Evolutionary conservation across 1,140 invertebrate genomes (phyloP).

Genomic region (Drosophila navojoa): DNA sequence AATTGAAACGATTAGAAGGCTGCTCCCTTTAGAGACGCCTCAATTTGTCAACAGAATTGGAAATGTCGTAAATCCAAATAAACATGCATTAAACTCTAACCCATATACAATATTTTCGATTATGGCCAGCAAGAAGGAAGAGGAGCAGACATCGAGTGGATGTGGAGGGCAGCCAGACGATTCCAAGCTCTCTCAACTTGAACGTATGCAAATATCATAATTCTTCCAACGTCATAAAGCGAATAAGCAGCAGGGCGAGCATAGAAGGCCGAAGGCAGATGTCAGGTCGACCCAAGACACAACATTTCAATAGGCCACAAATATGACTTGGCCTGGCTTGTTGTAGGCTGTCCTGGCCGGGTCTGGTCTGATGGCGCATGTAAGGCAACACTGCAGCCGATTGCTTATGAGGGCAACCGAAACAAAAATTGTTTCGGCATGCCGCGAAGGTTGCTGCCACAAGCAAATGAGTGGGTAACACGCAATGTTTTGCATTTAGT

Average conservation of each 20-base stretch:
- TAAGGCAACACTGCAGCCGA: conserved; percentile 31
- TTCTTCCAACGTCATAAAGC: conserved; percentile 53
- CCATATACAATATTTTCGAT: conserved; percentile 16
- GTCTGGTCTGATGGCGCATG: conserved; percentile 20
- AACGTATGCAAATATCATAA: conserved; percentile 81
- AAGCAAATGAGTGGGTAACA: conserved; percentile 65
- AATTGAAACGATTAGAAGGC: conserved; percentile 66
- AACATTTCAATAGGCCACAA: conserved; percentile 49
- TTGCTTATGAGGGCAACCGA: conserved; percentile 68
- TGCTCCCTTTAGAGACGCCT: conserved; percentile 23
- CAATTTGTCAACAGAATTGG: conserved; percentile 64
- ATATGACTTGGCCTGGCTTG: conserved; percentile 27
- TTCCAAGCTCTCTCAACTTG: conserved; percentile 52
- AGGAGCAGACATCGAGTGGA: conserved; percentile 2
- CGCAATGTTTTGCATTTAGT: conserved; percentile 55
- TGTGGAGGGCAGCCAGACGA: neutral
- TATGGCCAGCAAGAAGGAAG: neutral
- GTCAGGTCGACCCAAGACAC: conserved; percentile 24
- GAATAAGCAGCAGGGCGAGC: conserved; percentile 3
- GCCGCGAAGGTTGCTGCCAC: conserved; percentile 72
- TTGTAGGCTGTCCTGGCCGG: neutral
- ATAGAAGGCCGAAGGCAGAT: conserved; percentile 12
- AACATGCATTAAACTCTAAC: conserved; percentile 51
- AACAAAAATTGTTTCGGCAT: conserved; percentile 76
- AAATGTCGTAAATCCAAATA: conserved; percentile 73